A percentile compares a stretch with the other conserved stretches of the same genome.
phyloP scores from a whole-genome alignment of 2,888 invertebrate species.

The Brachyopa scutellaris region DNA sequence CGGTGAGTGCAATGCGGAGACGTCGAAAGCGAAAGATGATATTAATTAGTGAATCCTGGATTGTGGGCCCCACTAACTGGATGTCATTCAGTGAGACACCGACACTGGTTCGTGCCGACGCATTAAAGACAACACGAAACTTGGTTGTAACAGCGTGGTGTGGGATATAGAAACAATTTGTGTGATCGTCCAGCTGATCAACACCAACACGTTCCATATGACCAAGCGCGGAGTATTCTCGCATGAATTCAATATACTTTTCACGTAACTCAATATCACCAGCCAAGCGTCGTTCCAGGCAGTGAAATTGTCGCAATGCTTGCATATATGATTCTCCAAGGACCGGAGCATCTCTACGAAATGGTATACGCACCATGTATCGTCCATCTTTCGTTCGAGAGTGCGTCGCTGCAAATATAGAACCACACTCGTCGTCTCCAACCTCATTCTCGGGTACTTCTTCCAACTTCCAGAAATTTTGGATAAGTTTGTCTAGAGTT shows the following conservation, averaged over 20 bases:
- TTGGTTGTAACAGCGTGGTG: too few relatives aligned
- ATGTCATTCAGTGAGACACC: too few relatives aligned
- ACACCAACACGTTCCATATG: constrained; percentile 36
- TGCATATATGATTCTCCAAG: constrained; percentile 24
- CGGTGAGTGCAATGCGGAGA: too few relatives aligned
- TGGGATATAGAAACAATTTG: too few relatives aligned
- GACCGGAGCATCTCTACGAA: constrained; percentile 13
- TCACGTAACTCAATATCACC: neutral
- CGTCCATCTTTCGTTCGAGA: constrained; percentile 23
- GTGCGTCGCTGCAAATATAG: constrained; percentile 21
- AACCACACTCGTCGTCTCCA: constrained; percentile 17
- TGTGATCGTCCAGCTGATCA: constrained; percentile 27
- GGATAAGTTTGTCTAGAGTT: constrained; percentile 8
- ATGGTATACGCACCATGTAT: constrained; percentile 35
- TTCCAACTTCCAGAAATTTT: constrained; percentile 47
- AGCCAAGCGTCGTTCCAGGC: constrained; percentile 26
- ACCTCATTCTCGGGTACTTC: constrained; percentile 6
- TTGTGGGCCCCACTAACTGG: too few relatives aligned
- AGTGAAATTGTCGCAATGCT: constrained; percentile 5
- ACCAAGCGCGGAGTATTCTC: too few relatives aligned
- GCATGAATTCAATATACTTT: constrained; percentile 25
- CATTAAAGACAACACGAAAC: too few relatives aligned
- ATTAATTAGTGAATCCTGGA: too few relatives aligned
- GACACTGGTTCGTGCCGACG: too few relatives aligned
- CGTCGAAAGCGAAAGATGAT: too few relatives aligned